Conservation (phyloP, 2,888 invertebrate species). For the Cartodere bifasciata region DNA sequence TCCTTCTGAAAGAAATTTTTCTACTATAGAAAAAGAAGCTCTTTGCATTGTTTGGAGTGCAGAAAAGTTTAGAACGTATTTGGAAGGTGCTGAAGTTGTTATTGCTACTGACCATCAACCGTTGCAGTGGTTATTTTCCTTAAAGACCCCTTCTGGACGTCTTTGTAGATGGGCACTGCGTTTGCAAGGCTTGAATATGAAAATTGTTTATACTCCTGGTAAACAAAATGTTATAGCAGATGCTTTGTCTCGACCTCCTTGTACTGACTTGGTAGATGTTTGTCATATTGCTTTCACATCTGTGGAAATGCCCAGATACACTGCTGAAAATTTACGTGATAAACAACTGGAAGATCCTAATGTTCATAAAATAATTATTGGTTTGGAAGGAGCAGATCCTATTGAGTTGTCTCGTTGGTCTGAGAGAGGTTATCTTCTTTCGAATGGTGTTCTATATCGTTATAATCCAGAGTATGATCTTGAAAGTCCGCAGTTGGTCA, state of each 20-base stretch:
- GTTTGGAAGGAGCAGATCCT: conserved; percentile 10
- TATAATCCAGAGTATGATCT: conserved; percentile 11
- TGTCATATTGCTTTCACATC: conserved; percentile 10
- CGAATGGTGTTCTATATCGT: conserved; percentile 17
- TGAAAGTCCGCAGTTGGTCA: conserved; percentile 22
- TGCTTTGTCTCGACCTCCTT: conserved; percentile 23
- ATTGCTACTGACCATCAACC: conserved; percentile 8
- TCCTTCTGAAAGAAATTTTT: too few species aligned
- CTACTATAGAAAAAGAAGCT: too few species aligned
- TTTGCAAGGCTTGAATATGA: conserved; percentile 29
- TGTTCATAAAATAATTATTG: conserved; percentile 15
- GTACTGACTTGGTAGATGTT: neutral
- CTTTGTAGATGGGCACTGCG: conserved; percentile 33
- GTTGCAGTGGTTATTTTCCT: conserved; percentile 29
- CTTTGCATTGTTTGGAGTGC: too few species aligned
- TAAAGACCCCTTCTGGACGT: conserved; percentile 31
- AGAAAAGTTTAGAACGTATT: too few species aligned
- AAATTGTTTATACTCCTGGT: conserved; percentile 29
- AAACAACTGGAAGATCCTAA: conserved; percentile 18
- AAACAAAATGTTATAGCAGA: conserved; percentile 30
- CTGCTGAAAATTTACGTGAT: conserved; percentile 5
- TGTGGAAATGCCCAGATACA: conserved; percentile 12
- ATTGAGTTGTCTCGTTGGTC: conserved; percentile 13
- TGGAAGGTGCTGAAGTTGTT: conserved; percentile 1
- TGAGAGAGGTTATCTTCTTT: conserved; percentile 17